These are phyloP conservation scores for Lasiurus cinereus DNA, from an alignment of 2,113 vertebrate species.

Conservation along the genomic window DNA sequence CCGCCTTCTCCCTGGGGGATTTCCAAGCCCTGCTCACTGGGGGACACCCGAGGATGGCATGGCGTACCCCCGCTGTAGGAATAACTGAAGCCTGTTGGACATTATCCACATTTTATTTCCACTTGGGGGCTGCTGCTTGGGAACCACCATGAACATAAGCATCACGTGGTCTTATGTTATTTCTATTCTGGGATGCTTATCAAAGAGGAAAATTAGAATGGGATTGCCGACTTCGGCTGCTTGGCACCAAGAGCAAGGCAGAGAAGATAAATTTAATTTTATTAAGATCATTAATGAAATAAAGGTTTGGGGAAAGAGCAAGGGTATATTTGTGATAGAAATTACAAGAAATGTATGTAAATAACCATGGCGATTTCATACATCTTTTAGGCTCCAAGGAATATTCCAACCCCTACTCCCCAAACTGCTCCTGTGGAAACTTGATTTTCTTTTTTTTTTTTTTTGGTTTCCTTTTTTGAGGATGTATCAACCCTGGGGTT, in stretches of 20 bases:
- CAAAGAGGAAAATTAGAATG: constrained; percentile 42
- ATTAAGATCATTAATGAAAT: constrained; percentile 83
- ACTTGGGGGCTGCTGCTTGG: background rate
- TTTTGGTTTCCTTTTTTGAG: background rate
- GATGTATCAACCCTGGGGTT: constrained; percentile 45
- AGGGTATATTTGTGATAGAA: constrained; percentile 80
- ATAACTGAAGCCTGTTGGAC: background rate
- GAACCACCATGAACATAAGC: background rate
- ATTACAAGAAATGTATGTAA: constrained; percentile 86
- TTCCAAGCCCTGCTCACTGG: background rate
- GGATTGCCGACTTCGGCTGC: constrained; percentile 58
- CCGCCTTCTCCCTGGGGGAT: background rate
- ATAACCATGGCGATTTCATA: constrained; percentile 78
- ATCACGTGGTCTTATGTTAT: constrained; percentile 33
- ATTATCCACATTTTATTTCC: constrained; percentile 31
- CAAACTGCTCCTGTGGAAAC: constrained; percentile 58
- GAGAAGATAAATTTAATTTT: constrained; percentile 80
- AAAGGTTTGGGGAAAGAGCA: constrained; percentile 73
- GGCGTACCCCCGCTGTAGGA: background rate
- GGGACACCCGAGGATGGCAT: background rate
- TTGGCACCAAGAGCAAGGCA: constrained; percentile 70
- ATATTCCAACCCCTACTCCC: constrained; percentile 73
- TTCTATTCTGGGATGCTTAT: constrained; percentile 69
- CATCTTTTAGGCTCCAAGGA: constrained; percentile 80
- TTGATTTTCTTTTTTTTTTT: background rate